phyloP scores from a whole-genome alignment of 2,888 invertebrate genomes.

The Macrostomum cliftonense region DNA sequence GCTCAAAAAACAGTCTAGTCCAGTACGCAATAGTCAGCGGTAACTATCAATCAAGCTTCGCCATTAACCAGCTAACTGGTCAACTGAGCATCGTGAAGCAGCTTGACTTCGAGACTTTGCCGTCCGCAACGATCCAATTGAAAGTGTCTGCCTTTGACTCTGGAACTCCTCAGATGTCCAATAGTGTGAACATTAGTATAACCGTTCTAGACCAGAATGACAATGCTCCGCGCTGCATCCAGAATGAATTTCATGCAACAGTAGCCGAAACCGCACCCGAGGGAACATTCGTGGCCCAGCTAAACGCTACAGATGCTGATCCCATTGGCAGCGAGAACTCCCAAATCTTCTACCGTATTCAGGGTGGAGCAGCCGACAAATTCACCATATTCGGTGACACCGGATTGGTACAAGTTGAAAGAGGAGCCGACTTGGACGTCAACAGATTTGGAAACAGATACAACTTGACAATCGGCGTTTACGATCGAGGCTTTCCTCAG shows the following conservation, averaged over 20 bases:
- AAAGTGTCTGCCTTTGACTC: neutral
- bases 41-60: neutral
- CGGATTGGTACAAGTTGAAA: slow-evolving; percentile 43
- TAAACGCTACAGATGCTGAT: neutral
- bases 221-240: neutral
- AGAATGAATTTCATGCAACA: neutral
- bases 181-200: neutral
- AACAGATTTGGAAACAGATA: too few relatives aligned
- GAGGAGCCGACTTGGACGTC: too few relatives aligned
- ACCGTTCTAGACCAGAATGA: neutral
- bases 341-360: slow-evolving; percentile 65
- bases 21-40: neutral
- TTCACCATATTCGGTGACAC: slow-evolving; percentile 69
- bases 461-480: slow-evolving; percentile 33
- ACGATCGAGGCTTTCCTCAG: slow-evolving; percentile 39
- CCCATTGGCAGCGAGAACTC: neutral
- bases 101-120: neutral
- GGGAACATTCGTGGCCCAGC: neutral
- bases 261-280: neutral
- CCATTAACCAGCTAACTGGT: neutral
- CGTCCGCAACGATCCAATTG: neutral
- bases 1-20: slow-evolving; percentile 50
- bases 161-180: neutral
- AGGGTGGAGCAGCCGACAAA: slow-evolving; percentile 73
- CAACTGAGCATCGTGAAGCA: neutral